Conservation (phyloP, 2,113 vertebrate genomes). For the Otocyon megalotis region DNA sequence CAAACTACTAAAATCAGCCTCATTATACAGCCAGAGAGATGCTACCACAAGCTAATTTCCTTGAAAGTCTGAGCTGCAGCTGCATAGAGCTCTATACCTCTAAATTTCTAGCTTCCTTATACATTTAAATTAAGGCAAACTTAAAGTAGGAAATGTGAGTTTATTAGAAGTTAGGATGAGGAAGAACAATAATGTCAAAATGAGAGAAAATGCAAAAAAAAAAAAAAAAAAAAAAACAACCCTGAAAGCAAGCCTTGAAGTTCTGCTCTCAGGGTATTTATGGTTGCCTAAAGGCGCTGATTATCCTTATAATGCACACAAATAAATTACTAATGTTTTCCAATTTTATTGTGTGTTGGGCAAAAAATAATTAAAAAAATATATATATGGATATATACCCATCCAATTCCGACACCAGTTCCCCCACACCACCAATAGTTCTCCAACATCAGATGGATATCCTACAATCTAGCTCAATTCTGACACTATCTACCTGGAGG, state of each 20-base stretch:
- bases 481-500: not conserved
- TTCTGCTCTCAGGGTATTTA: not conserved
- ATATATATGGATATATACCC: too few species aligned
- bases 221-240: not conserved
- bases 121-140: not conserved
- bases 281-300: not conserved
- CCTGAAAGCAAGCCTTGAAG: not conserved
- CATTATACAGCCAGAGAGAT: not conserved
- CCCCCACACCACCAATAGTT: not conserved
- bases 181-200: not conserved
- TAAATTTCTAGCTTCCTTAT: not conserved
- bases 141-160: not conserved
- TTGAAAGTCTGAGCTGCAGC: not conserved
- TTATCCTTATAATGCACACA: not conserved
- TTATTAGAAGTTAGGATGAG: not conserved
- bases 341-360: not conserved
- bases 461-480: not conserved
- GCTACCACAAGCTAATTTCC: not conserved
- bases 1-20: not conserved
- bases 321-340: not conserved
- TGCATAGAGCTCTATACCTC: not conserved
- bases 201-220: not conserved
- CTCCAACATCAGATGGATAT: not conserved
- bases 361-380: not conserved
- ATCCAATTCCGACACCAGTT: not conserved